phyloP scores from a whole-genome alignment of 30 jellyfish, hydroid and myxozoan genomes.

The Hydra vulgaris region DNA sequence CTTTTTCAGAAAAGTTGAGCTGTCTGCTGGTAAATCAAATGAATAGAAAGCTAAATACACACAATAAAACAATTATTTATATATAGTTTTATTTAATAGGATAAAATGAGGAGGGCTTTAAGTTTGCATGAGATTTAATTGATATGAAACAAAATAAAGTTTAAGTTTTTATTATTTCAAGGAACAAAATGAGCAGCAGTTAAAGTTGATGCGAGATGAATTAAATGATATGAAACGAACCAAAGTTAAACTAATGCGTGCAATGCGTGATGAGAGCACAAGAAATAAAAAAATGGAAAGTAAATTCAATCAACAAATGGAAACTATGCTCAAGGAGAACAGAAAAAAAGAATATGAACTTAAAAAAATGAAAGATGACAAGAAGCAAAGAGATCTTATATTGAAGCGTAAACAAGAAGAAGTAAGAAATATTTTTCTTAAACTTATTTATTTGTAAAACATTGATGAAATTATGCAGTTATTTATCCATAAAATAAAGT shows the following conservation, averaged over 20 bases:
- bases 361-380: slow-evolving; percentile 66
- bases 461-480: neutral
- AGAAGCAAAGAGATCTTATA: slow-evolving; percentile 80
- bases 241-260: slow-evolving; percentile 82
- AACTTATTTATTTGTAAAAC: neutral
- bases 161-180: no score
- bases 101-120: no score
- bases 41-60: no score
- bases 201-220: slow-evolving; percentile 57
- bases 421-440: no score
- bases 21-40: no score
- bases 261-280: slow-evolving; percentile 84
- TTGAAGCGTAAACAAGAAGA: slow-evolving; percentile 90
- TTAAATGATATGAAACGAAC: slow-evolving; percentile 63
- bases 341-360: slow-evolving; percentile 70
- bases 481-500: no score
- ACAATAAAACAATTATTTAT: no score
- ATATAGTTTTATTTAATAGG: no score
- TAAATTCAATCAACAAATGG: slow-evolving; percentile 70
- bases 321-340: slow-evolving; percentile 71
- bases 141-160: no score
- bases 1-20: no score
- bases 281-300: slow-evolving; percentile 70
- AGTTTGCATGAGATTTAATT: no score
- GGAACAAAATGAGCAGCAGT: slow-evolving; percentile 92